A percentile compares a stretch with the other conserved stretches of the same genome.
Conservation (phyloP, 2,888 invertebrate genomes). For the Monoplex corrugatus region DNA sequence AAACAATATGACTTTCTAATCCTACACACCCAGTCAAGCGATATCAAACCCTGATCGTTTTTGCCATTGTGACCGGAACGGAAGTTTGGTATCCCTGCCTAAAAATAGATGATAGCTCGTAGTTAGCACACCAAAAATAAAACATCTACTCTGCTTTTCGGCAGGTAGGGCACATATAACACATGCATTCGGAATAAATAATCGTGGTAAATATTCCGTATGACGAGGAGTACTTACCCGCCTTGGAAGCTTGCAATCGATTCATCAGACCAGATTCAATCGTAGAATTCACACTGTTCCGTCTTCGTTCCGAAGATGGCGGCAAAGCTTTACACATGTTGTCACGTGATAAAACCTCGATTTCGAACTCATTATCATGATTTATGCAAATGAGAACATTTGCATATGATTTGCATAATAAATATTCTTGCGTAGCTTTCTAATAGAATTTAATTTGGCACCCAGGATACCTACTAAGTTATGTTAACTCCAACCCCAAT, state of each 20-base stretch:
- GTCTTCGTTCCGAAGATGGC: slow-evolving; percentile 55
- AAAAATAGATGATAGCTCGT: slow-evolving; percentile 19
- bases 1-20: too few relatives aligned
- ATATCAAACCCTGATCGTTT: neutral
- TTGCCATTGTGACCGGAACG: neutral
- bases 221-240: neutral
- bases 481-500: too few relatives aligned
- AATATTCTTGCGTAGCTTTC: neutral
- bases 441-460: neutral
- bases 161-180: neutral
- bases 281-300: neutral
- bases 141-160: neutral
- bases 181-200: neutral
- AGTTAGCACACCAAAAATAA: neutral
- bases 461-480: neutral
- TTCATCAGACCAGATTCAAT: neutral
- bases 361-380: slow-evolving; percentile 73
- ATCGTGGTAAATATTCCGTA: neutral
- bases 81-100: slow-evolving; percentile 33
- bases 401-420: slow-evolving; percentile 70
- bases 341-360: slow-evolving; percentile 74
- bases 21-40: neutral
- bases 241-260: neutral
- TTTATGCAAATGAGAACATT: slow-evolving; percentile 71
- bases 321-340: slow-evolving; percentile 55